These are phyloP conservation scores for Endomychus coccineus DNA, from an alignment of 2,888 invertebrate genomes.

Conservation along the genomic window DNA sequence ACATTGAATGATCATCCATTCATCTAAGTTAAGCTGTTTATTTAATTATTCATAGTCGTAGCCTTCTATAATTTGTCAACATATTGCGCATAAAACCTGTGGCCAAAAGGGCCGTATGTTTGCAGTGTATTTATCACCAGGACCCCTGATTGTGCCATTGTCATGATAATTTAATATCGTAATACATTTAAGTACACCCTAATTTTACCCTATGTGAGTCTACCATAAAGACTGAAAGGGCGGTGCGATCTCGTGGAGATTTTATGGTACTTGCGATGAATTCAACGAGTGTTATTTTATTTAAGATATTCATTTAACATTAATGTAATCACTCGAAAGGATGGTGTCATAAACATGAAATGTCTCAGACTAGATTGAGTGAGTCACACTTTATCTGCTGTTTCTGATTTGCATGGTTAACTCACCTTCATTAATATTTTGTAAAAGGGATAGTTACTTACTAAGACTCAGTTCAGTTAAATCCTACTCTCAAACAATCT, in stretches of 20 bases:
- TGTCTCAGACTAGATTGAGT: too few relatives aligned
- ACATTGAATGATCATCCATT: too few relatives aligned
- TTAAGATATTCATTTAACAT: conserved; percentile 16
- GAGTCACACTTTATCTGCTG: too few relatives aligned
- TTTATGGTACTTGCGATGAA: too few relatives aligned
- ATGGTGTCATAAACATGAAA: conserved; percentile 15
- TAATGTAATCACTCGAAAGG: conserved; percentile 15
- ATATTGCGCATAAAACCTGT: conserved; percentile 46
- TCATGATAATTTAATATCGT: conserved; percentile 49
- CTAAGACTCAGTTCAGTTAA: too few relatives aligned
- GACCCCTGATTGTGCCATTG: conserved; percentile 41
- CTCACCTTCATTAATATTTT: too few relatives aligned
- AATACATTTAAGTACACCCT: conserved; percentile 47
- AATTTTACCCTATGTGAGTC: conserved; percentile 35
- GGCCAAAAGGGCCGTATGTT: conserved; percentile 46
- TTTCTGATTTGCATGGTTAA: too few relatives aligned
- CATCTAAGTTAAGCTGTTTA: too few relatives aligned
- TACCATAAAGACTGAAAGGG: not conserved
- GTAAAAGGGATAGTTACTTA: too few relatives aligned
- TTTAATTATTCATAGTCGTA: conserved; percentile 39
- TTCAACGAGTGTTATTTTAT: conserved; percentile 16
- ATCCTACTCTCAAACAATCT: too few relatives aligned
- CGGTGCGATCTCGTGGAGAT: not conserved
- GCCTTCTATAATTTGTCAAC: conserved; percentile 37
- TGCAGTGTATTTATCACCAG: conserved; percentile 45